Base-by-base conservation (phyloP, 2,797 vertebrate species). In the Acestrorhynchus altus region DNA sequence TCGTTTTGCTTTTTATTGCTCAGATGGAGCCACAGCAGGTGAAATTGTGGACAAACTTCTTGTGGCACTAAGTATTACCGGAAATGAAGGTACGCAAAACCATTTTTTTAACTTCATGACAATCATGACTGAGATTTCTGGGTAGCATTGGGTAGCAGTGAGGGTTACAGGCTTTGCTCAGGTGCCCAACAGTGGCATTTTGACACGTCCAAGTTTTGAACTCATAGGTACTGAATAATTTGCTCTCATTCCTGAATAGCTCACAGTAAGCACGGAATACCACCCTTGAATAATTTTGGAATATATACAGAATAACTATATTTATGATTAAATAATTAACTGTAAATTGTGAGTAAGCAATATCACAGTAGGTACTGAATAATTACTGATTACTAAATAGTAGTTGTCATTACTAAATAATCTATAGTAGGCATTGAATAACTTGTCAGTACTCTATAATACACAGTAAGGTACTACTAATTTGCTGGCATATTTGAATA, bases 21-120 rank as follows among this genome's bases (percentile, higher is more conserved):
- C 28, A 82, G 80, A 1, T 54, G 71, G 51, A 28, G 35, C 0
- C 8, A 0, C 13, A 4, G 15, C 42, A 26, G 80, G 76, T 0
- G 91, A 91, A 76, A 75, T 92, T 63, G 86, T 94, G 56, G 78
- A 91, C 70, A 35, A 82, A 72, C 89, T 86, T 79, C 83, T 94
- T 0, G 20, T 54, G 28, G 87, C 44, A 16, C 78, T 94, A 52
- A 89, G 89, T 70, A 90, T 94, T 61, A 28, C 24, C 26, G 81
- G 63, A 86, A 82, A 64, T 72, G 69, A 66, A 91, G 92, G 93
- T 90, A 51, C n/a, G 40, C 7, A 40, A 72, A 28, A 24, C 42
- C 16, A 4, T 31, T 15, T 16, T 0, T 35, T n/a, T n/a, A n/a
- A n/a, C n/a, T n/a, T n/a, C n/a, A n/a, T n/a, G n/a, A n/a, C n/a